Evolutionary conservation across 2,888 invertebrate genomes (phyloP).

Genomic region (Chouioia cunea): DNA sequence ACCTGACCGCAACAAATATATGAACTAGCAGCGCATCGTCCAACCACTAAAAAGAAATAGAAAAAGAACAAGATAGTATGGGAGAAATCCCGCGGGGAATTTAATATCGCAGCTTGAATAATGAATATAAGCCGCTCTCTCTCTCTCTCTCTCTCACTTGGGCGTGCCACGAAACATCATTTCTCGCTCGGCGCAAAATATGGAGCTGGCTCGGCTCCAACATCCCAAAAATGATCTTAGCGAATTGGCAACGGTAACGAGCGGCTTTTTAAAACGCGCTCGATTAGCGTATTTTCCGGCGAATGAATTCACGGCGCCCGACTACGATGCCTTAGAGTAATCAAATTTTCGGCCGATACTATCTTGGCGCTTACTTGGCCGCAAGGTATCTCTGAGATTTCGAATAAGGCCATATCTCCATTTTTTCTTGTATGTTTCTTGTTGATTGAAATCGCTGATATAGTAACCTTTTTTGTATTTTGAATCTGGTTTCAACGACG

Average conservation of each 20-base stretch:
- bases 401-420: conserved; percentile 25
- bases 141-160: neutral
- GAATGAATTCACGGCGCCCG: conserved; percentile 48
- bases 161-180: conserved; percentile 31
- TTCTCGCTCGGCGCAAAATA: conserved; percentile 40
- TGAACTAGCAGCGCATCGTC: no score
- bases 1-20: no score
- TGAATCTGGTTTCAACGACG: no score
- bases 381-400: conserved; percentile 30
- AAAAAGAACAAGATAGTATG: no score
- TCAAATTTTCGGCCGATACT: conserved; percentile 50
- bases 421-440: neutral
- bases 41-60: no score
- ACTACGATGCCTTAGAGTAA: conserved; percentile 40
- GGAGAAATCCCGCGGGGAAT: conserved; percentile 8
- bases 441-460: neutral
- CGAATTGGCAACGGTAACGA: conserved; percentile 50
- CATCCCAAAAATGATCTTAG: conserved; percentile 46
- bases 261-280: conserved; percentile 32
- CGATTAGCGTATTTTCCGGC: conserved; percentile 51
- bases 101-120: conserved; percentile 39
- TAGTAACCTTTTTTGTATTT: no score
- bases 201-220: conserved; percentile 47
- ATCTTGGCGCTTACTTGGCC: conserved; percentile 32
- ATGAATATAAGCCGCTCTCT: conserved; percentile 23